These are phyloP conservation scores for Siniperca obscura DNA, from an alignment of 2,797 vertebrate genomes.

Conservation along the genomic window DNA sequence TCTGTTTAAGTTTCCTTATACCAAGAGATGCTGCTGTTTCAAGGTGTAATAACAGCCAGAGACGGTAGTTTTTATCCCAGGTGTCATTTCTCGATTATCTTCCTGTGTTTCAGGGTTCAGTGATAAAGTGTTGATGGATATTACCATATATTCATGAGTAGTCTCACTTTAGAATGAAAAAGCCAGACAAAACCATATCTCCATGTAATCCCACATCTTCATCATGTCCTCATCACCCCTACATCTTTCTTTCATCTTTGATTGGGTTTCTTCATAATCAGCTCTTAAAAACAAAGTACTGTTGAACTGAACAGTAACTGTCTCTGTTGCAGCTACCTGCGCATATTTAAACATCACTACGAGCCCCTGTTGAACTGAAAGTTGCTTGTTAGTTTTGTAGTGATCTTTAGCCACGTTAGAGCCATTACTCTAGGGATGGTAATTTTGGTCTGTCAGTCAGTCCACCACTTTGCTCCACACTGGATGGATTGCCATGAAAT, in stretches of 20 bases:
- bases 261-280: conserved; percentile 20
- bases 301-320: conserved; percentile 7
- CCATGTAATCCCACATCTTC: not conserved
- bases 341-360: not conserved
- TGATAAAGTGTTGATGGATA: conserved; percentile 19
- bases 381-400: not conserved
- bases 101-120: not conserved
- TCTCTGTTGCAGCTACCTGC: not conserved
- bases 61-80: conserved; percentile 15
- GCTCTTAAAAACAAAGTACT: conserved; percentile 17
- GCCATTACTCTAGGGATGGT: too few species aligned
- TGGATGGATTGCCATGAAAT: not conserved
- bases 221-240: conserved; percentile 6
- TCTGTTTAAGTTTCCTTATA: not conserved
- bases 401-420: not conserved
- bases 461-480: not conserved
- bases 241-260: not conserved
- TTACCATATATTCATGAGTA: conserved; percentile 14
- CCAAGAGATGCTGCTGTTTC: conserved; percentile 14
- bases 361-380: not conserved
- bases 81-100: conserved; percentile 19
- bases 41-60: conserved; percentile 2
- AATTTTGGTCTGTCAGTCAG: not conserved
- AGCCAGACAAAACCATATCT: not conserved
- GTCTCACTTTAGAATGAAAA: conserved; percentile 2